A percentile compares a stretch with the other conserved stretches of the same genome.
Conservation (phyloP, 2,113 vertebrate species). For the Coturnix japonica region DNA sequence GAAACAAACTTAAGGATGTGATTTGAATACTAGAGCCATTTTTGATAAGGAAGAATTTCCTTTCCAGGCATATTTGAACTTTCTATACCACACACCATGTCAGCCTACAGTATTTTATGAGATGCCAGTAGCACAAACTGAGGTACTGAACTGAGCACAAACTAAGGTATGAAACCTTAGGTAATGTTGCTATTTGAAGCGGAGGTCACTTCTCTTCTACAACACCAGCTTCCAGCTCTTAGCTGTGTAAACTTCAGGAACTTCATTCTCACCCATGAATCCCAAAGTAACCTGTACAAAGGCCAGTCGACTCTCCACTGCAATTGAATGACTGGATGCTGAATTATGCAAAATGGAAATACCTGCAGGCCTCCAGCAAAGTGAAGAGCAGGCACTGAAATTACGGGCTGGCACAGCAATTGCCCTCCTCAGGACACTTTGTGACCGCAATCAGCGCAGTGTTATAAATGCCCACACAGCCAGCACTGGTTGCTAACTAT, state of each 20-base stretch:
- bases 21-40: conserved; percentile 49
- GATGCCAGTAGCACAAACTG: background rate
- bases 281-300: background rate
- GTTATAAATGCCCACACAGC: background rate
- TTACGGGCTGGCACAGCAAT: background rate
- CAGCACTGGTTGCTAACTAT: background rate
- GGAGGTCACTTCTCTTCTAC: background rate
- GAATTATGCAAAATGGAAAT: background rate
- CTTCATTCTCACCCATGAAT: background rate
- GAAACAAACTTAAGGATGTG: conserved; percentile 60
- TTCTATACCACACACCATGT: background rate
- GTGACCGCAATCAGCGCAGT: background rate
- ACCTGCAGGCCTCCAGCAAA: accelerated
- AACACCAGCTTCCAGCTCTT: background rate
- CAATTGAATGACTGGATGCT: background rate
- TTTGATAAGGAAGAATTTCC: conserved; percentile 50
- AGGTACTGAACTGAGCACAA: no score
- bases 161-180: background rate
- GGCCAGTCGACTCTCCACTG: background rate
- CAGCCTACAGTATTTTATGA: background rate
- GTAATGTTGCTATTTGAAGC: background rate
- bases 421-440: background rate
- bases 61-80: conserved; percentile 34
- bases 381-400: background rate
- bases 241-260: background rate